Evolutionary conservation across 2,113 vertebrate species (phyloP).

Genomic region (Geococcyx californianus): DNA sequence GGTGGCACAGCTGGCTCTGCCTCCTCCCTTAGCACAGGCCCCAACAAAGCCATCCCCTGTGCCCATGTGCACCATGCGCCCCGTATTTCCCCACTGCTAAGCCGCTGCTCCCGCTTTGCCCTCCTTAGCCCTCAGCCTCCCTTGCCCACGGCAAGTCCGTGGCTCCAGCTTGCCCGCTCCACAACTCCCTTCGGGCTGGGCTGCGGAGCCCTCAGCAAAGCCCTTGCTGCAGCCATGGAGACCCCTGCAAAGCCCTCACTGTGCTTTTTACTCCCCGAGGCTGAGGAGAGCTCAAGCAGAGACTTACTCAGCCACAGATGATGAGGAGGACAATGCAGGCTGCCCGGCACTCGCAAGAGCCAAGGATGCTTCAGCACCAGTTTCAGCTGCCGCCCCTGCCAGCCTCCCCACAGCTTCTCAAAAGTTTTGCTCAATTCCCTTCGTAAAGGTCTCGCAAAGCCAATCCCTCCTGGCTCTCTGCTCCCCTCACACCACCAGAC

Average conservation of each 20-base stretch:
- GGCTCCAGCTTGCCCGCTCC: background rate
- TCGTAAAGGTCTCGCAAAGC: background rate
- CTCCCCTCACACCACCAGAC: slow-evolving; percentile 4
- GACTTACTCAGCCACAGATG: slow-evolving; percentile 5
- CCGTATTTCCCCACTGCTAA: background rate
- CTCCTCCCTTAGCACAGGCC: background rate
- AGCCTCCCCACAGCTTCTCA: background rate
- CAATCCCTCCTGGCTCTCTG: slow-evolving; percentile 21
- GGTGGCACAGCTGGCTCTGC: background rate
- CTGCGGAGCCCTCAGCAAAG: background rate
- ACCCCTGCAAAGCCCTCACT: background rate
- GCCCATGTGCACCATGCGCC: background rate
- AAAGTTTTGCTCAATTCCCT: background rate
- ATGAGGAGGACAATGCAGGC: fast-evolving
- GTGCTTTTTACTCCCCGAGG: background rate
- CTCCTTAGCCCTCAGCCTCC: background rate
- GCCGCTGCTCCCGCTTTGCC: background rate
- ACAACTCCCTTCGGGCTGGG: no score
- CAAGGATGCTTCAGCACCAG: slow-evolving; percentile 29
- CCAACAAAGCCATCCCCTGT: background rate
- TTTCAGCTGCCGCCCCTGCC: background rate
- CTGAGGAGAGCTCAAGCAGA: background rate
- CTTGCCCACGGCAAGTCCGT: fast-evolving
- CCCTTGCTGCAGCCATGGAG: background rate
- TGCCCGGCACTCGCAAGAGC: fast-evolving